Evolutionary conservation across 2,888 invertebrate species (phyloP).

Genomic region (Anorthoa munda): DNA sequence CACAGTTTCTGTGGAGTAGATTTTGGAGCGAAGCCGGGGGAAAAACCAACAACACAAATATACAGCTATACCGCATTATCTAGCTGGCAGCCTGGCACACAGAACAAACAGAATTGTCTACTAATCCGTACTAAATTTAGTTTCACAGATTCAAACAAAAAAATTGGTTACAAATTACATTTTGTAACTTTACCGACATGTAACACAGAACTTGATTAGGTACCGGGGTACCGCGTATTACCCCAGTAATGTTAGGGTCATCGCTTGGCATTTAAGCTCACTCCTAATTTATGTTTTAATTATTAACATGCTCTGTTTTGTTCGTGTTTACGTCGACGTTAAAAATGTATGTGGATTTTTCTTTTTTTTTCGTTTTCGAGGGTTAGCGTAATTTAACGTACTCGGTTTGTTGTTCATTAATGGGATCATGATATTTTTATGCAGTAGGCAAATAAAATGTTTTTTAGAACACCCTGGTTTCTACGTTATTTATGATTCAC

Average conservation of each 20-base stretch:
- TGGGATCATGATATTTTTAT: background rate
- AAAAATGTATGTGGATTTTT: conserved; percentile 12
- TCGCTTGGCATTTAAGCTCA: conserved; percentile 24
- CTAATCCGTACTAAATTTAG: no score
- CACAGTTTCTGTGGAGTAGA: no score
- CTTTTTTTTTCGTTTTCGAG: background rate
- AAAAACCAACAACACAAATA: no score
- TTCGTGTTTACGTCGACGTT: conserved; percentile 14
- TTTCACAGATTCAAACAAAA: conserved; percentile 10
- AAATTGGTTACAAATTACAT: background rate
- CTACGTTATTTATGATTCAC: background rate
- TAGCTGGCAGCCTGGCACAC: background rate
- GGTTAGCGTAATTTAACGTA: background rate
- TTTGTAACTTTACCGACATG: conserved; percentile 1
- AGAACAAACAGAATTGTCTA: background rate
- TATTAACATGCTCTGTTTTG: conserved; percentile 45
- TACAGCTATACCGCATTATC: no score
- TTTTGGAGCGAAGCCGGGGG: no score
- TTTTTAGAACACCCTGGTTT: background rate
- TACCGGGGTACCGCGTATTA: conserved; percentile 13
- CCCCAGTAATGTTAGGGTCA: conserved; percentile 46
- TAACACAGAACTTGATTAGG: conserved; percentile 24
- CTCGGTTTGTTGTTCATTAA: background rate
- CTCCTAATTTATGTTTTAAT: conserved; percentile 59
- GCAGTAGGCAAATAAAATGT: background rate